A percentile compares a stretch with the other conserved stretches of the same genome.
phyloP scores from a whole-genome alignment of 2,113 vertebrate genomes.

The Electrona antarctica region DNA sequence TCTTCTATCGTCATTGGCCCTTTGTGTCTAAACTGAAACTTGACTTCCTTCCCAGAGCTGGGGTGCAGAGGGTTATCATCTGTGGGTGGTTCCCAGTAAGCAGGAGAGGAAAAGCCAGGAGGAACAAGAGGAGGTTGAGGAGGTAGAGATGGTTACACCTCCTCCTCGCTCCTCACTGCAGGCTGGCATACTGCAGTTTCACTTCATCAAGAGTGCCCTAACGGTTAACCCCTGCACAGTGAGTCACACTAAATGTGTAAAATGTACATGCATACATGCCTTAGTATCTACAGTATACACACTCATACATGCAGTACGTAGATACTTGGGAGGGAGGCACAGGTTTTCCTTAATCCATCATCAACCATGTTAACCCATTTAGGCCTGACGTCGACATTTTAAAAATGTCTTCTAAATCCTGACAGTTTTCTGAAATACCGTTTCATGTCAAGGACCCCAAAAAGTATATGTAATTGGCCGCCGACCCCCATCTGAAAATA shows the following conservation, averaged over 20 bases:
- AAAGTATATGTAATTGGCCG: no score
- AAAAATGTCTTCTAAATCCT: no score
- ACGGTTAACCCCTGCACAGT: constrained; percentile 98
- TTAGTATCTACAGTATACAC: no score
- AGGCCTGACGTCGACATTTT: no score
- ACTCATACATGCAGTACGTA: background rate
- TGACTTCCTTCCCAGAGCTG: constrained; percentile 83
- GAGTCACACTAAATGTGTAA: constrained; percentile 54
- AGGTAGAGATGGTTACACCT: constrained; percentile 41
- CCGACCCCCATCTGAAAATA: no score
- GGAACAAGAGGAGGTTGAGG: constrained; percentile 56
- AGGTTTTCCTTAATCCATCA: no score
- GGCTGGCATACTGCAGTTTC: constrained; percentile 91
- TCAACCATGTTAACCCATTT: no score
- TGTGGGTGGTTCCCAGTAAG: constrained; percentile 90
- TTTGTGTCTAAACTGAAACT: background rate
- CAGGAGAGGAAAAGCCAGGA: constrained; percentile 66
- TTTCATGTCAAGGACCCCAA: no score
- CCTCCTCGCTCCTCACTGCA: constrained; percentile 66
- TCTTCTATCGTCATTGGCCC: no score
- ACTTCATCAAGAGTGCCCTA: constrained; percentile 97
- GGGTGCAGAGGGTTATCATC: constrained; percentile 97
- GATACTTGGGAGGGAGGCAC: no score
- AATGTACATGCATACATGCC: background rate
- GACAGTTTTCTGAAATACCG: no score